Conservation (phyloP, 2,797 vertebrate genomes). For the Molossus alvarezi region DNA sequence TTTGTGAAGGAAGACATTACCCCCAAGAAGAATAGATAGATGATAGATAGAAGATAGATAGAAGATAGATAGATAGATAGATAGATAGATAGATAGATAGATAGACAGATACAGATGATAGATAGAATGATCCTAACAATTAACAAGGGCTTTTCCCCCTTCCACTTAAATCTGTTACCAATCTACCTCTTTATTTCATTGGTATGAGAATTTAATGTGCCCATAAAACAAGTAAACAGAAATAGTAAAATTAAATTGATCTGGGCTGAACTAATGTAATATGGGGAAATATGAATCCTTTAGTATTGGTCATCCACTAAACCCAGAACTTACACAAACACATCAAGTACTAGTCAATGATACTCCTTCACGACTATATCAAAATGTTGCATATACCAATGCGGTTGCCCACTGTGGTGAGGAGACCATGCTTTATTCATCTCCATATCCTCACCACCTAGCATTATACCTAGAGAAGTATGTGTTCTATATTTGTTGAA, state of each 20-base stretch:
- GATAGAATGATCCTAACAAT: not conserved
- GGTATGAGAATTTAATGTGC: not conserved
- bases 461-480: not conserved
- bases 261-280: not conserved
- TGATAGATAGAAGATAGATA: no score
- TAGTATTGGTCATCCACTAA: not conserved
- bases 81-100: not conserved
- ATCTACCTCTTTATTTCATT: not conserved
- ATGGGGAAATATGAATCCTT: not conserved
- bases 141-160: not conserved
- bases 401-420: not conserved
- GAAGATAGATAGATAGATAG: not conserved
- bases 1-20: not conserved
- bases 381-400: not conserved
- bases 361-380: not conserved
- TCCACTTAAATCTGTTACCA: not conserved
- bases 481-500: not conserved
- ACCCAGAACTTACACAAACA: not conserved
- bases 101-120: not conserved
- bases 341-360: not conserved
- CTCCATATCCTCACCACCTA: not conserved
- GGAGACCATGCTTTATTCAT: not conserved
- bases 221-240: slow-evolving; percentile 6
- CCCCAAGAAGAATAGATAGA: not conserved
- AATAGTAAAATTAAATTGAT: slow-evolving; percentile 6